These are phyloP conservation scores for Meleagris gallopavo DNA, from an alignment of 2,113 vertebrate genomes.

Conservation along the genomic window DNA sequence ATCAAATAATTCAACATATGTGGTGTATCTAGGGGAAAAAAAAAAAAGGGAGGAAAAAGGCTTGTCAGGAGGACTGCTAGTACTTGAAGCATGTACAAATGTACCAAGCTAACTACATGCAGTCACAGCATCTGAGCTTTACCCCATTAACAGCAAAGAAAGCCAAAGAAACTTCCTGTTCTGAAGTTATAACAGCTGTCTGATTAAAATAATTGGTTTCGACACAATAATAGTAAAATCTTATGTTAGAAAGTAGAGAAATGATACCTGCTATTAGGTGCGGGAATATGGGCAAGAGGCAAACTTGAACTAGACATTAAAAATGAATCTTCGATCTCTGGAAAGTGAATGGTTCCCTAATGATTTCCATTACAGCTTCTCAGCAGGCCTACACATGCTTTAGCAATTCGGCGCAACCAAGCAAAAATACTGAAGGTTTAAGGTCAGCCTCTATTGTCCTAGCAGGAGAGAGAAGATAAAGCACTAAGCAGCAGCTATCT, in stretches of 20 bases:
- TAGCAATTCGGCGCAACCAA: slow-evolving; percentile 33
- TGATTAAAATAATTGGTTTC: not conserved
- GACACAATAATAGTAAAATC: not conserved
- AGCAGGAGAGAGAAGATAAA: slow-evolving; percentile 6
- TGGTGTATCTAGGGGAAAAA: not conserved
- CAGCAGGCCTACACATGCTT: slow-evolving; percentile 23
- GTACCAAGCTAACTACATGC: not conserved
- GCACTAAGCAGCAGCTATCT: not conserved
- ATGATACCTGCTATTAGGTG: not conserved
- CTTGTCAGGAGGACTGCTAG: no score
- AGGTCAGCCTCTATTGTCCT: slow-evolving; percentile 6
- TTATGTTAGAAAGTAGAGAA: not conserved
- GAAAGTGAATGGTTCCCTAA: not conserved
- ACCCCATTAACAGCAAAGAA: not conserved
- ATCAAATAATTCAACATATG: not conserved
- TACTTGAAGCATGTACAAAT: no score
- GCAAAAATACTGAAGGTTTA: slow-evolving; percentile 22
- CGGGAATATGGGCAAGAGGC: not conserved
- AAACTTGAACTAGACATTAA: not conserved
- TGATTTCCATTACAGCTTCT: slow-evolving; percentile 37
- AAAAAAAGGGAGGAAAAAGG: not conserved
- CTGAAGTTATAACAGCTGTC: not conserved
- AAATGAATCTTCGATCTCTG: not conserved
- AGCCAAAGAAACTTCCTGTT: not conserved
- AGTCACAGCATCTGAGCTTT: not conserved